Percentiles rank a stretch among this genome's conserved stretches.
Conservation (phyloP, 2,797 vertebrate genomes). For the Pampus argenteus region DNA sequence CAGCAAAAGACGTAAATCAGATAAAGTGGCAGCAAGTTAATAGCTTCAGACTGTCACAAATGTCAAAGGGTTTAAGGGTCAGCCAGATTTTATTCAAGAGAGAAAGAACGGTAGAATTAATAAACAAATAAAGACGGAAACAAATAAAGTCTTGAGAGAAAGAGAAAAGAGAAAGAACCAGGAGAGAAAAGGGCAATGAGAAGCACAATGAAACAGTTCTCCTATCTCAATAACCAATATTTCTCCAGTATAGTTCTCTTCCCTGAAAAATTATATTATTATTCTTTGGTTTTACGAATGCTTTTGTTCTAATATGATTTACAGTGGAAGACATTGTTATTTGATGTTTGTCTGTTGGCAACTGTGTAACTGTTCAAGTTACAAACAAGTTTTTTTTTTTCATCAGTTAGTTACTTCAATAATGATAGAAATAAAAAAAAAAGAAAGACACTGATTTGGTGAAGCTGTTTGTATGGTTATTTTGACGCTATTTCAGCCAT, state of each 20-base stretch:
- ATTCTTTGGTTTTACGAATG: slow-evolving; percentile 21
- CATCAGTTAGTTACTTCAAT: no score
- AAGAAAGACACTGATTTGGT: no score
- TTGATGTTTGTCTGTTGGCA: not conserved
- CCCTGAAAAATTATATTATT: slow-evolving; percentile 6
- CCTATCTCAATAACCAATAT: not conserved
- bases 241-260: slow-evolving; percentile 3
- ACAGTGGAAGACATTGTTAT: slow-evolving; percentile 13
- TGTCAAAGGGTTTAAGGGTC: slow-evolving; percentile 10
- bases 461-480: no score
- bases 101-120: not conserved
- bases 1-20: slow-evolving; percentile 27
- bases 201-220: not conserved
- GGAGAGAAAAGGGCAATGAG: not conserved
- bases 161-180: not conserved
- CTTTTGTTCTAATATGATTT: slow-evolving; percentile 33
- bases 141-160: not conserved
- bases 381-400: no score
- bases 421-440: no score
- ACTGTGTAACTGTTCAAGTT: no score
- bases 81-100: not conserved
- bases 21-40: slow-evolving; percentile 21
- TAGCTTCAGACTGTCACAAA: slow-evolving; percentile 24
- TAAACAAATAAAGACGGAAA: not conserved
- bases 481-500: no score